Conservation (phyloP, 1,140 invertebrate species). For the Papilio xuthus region DNA sequence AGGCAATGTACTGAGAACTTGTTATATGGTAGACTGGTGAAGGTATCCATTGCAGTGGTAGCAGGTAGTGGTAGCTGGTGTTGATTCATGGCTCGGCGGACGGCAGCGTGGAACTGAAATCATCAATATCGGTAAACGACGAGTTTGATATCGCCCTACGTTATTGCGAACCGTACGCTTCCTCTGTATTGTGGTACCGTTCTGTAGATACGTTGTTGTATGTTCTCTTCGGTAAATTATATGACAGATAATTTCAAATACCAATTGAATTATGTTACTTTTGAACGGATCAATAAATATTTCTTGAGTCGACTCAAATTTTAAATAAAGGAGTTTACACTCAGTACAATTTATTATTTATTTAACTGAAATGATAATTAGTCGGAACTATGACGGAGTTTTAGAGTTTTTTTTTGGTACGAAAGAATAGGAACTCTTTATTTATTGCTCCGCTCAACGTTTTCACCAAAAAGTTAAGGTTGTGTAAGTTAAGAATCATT, state of each 20-base stretch:
- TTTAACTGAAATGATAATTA: no score
- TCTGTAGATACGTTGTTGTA: not conserved
- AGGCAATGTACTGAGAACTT: constrained; percentile 18
- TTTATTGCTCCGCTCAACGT: no score
- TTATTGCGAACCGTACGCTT: constrained; percentile 49
- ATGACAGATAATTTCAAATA: not conserved
- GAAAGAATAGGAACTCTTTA: no score
- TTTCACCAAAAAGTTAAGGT: no score
- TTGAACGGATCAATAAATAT: not conserved
- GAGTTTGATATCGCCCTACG: constrained; percentile 55
- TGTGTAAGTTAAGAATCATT: not conserved
- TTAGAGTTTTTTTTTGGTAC: no score
- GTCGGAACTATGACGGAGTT: no score
- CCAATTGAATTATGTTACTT: not conserved
- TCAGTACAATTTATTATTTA: no score
- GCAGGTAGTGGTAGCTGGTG: constrained; percentile 50
- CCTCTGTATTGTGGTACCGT: not conserved
- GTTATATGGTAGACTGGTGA: not conserved
- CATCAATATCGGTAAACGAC: constrained; percentile 64
- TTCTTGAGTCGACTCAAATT: no score
- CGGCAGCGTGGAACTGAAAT: constrained; percentile 53
- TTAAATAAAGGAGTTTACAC: no score
- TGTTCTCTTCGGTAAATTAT: not conserved
- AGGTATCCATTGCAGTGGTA: constrained; percentile 31
- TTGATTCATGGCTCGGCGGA: constrained; percentile 63